Base-by-base conservation (phyloP, 1,140 invertebrate genomes). In the Parapsyche elsis region DNA sequence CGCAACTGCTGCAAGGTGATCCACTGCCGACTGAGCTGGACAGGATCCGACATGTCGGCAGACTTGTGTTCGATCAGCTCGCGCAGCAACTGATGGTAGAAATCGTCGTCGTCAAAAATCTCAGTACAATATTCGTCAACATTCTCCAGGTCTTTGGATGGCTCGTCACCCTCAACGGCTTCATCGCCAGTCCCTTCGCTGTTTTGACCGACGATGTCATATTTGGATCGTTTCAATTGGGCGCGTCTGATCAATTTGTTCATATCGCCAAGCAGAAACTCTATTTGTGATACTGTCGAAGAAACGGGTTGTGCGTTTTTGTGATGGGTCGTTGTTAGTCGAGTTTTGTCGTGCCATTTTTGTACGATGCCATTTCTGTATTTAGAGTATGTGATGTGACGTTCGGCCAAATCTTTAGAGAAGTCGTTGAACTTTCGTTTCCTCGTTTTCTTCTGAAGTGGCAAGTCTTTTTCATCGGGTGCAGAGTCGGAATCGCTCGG, bases 31-130 rank as follows among this genome's bases (percentile, higher is more conserved):
- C 94, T 92, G 1, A 96, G 87, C 84, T 95, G 92, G 80, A 94
- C 91, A 75, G 96, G 94, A 90, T 97, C 96, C 10, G 92, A 93
- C 7, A 95, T 90, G 84, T 95, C 93, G 23, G 92, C 90, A 7
- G 95, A 94, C 89, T 98, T 98, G 73, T 93, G 93, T 86, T 99
- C 96, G 83, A 99, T 98, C 14, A 99, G 88, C 86, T 99, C 97
- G 80, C 96, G 89, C 24, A 99, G 87, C 21, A 98, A 86, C 85
- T 97, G 95, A 87, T 98, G 96, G 89, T 99, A 99, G 86, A 99
- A 99, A 87, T 99, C 98, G 86, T 94, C 94, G 87, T 99, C 98
- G 87, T 99, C 97, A 89, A 96, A 99, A 85, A 98, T 95, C 89
- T 99, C 95, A 0, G 88, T 79, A 87, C 96, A 94, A 82, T 93